phyloP scores from a whole-genome alignment of 2,888 invertebrate species.

The Coelinius sp. region DNA sequence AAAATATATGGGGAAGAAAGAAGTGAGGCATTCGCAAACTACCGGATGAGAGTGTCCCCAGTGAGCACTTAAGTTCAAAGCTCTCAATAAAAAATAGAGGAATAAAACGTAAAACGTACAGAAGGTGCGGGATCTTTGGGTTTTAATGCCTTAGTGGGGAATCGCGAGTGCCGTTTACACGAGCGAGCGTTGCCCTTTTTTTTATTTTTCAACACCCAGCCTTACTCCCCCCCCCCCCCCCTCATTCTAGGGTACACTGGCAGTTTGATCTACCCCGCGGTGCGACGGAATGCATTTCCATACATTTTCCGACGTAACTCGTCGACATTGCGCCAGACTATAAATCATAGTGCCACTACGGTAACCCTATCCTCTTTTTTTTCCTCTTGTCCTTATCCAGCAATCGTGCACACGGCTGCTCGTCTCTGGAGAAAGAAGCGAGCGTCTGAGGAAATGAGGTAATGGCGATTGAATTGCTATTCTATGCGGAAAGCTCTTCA shows the following conservation, averaged over 20 bases:
- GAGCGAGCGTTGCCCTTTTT: conserved; percentile 26
- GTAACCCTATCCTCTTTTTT: neutral
- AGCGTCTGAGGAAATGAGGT: neutral
- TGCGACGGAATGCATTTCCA: conserved; percentile 55
- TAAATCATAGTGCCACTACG: conserved; percentile 40
- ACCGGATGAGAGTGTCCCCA: conserved; percentile 38
- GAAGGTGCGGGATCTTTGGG: conserved; percentile 32
- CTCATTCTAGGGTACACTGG: conserved; percentile 40
- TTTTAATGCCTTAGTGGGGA: conserved; percentile 44
- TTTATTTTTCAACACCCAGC: neutral
- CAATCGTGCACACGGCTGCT: neutral
- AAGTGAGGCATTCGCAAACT: conserved; percentile 41
- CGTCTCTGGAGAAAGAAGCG: neutral
- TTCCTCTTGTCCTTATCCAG: neutral
- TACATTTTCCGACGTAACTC: conserved; percentile 48
- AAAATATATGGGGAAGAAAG: conserved; percentile 12
- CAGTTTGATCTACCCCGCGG: conserved; percentile 47
- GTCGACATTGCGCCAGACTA: conserved; percentile 32
- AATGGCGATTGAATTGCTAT: conserved; percentile 48
- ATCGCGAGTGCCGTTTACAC: conserved; percentile 43
- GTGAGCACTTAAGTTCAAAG: conserved; percentile 37
- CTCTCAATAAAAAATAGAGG: conserved; percentile 27
- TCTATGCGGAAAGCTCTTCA: conserved; percentile 19
- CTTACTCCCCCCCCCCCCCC: conserved; percentile 17
- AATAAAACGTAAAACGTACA: conserved; percentile 15